Conservation (phyloP, 2,113 vertebrate species). For the Empidonax alnorum region DNA sequence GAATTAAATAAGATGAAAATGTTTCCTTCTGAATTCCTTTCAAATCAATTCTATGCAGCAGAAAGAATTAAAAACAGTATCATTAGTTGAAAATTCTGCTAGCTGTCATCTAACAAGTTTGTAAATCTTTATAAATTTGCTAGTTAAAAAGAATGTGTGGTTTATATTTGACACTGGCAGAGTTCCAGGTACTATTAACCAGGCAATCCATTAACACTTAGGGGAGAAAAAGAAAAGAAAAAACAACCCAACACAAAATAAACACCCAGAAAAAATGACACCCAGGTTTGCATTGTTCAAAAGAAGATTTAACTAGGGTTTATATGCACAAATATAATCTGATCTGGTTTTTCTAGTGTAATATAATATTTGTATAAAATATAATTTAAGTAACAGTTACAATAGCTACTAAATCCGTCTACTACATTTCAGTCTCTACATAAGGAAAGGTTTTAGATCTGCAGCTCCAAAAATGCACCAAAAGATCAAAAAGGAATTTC, state of each 20-base stretch:
- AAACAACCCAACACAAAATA: background rate
- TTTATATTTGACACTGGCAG: background rate
- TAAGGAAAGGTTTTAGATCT: background rate
- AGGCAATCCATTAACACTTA: background rate
- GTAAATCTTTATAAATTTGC: constrained; percentile 1
- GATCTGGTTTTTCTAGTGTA: background rate
- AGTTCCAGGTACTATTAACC: background rate
- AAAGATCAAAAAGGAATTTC: background rate
- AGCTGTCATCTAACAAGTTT: background rate
- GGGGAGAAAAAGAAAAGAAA: background rate
- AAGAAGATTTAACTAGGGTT: background rate
- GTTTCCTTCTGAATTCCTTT: background rate
- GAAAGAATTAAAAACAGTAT: constrained; percentile 16
- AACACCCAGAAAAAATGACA: background rate
- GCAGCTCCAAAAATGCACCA: background rate
- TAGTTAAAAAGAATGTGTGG: background rate
- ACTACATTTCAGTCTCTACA: background rate
- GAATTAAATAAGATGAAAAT: background rate
- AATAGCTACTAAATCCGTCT: background rate
- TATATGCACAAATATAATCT: background rate
- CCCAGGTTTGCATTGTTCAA: background rate
- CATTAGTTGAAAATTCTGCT: constrained; percentile 4
- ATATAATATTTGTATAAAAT: background rate
- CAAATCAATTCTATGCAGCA: background rate
- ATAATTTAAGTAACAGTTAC: background rate